Conservation (phyloP, 1,140 invertebrate genomes). For the Orussus abietinus region DNA sequence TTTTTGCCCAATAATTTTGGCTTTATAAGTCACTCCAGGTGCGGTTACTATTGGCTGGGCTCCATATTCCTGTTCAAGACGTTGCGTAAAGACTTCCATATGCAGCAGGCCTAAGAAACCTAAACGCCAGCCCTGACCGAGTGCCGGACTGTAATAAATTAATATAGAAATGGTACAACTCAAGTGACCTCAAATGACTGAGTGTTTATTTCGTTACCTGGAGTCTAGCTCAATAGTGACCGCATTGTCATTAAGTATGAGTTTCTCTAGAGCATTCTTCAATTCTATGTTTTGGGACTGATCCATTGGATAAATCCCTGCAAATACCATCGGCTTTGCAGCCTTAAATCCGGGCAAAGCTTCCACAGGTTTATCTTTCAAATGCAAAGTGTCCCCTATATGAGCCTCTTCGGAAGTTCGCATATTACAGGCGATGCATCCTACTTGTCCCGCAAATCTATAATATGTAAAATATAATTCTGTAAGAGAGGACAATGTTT, state of each 20-base stretch:
- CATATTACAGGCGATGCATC: slow-evolving; percentile 80
- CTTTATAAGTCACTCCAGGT: slow-evolving; percentile 92
- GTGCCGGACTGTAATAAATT: slow-evolving; percentile 68
- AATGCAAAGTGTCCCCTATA: slow-evolving; percentile 83
- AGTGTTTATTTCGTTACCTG: slow-evolving; percentile 64
- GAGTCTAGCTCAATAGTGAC: slow-evolving; percentile 75
- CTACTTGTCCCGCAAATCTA: slow-evolving; percentile 77
- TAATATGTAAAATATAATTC: slow-evolving; percentile 32
- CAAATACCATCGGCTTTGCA: slow-evolving; percentile 88
- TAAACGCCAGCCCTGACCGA: slow-evolving; percentile 91
- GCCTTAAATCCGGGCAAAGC: slow-evolving; percentile 65
- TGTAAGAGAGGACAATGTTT: no score
- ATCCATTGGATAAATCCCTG: slow-evolving; percentile 90
- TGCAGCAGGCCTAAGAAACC: slow-evolving; percentile 94
- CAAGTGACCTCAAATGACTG: no score
- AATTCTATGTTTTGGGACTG: slow-evolving; percentile 76
- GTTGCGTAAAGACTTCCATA: slow-evolving; percentile 93
- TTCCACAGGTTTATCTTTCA: slow-evolving; percentile 55
- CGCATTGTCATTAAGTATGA: slow-evolving; percentile 91
- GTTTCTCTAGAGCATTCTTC: slow-evolving; percentile 81
- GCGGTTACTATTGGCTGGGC: slow-evolving; percentile 86
- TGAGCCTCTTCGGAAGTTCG: slow-evolving; percentile 70
- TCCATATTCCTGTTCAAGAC: slow-evolving; percentile 90
- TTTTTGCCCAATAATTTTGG: slow-evolving; percentile 66
- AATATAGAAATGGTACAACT: slow-evolving; percentile 6